Percentiles rank a stretch among this genome's conserved stretches.
These are phyloP conservation scores for Amblyopsis hoosieri DNA, from an alignment of 2,797 vertebrate species.

Conservation along the genomic window DNA sequence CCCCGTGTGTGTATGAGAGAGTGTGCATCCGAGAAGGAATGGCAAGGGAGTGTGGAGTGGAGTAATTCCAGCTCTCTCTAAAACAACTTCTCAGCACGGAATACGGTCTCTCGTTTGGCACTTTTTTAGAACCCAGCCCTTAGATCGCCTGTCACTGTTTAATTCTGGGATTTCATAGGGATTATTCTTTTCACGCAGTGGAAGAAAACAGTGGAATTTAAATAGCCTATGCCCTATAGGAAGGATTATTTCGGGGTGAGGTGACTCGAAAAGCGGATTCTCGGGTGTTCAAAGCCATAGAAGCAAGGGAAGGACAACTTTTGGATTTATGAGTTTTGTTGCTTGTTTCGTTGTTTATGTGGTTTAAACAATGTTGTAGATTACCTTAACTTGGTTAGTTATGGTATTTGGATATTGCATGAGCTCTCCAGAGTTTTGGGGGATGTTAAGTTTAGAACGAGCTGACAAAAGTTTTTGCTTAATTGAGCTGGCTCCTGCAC, in stretches of 20 bases:
- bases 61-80: conserved; percentile 80
- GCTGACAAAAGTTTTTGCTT: conserved; percentile 53
- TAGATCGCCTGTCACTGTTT: conserved; percentile 32
- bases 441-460: conserved; percentile 30
- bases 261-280: conserved; percentile 47
- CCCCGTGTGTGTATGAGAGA: conserved; percentile 66
- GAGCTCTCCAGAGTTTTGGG: conserved; percentile 41
- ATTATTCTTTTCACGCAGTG: conserved; percentile 24
- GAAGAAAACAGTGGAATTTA: conserved; percentile 50
- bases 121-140: conserved; percentile 20
- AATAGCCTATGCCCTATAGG: conserved; percentile 66
- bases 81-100: conserved; percentile 78
- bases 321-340: conserved; percentile 35
- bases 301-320: conserved; percentile 38
- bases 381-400: conserved; percentile 19
- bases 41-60: conserved; percentile 76
- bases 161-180: conserved; percentile 44
- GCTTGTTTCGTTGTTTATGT: conserved; percentile 10
- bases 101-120: conserved; percentile 56
- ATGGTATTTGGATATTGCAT: conserved; percentile 51
- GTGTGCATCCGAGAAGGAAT: conserved; percentile 72
- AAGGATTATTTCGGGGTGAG: conserved; percentile 61
- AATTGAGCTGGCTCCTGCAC: conserved; percentile 59
- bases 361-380: conserved; percentile 20
- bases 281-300: conserved; percentile 41